Percentiles rank a stretch among this genome's conserved stretches.
These are phyloP conservation scores for Urophycis tenuis DNA, from an alignment of 2,797 vertebrate species.

Conservation along the genomic window DNA sequence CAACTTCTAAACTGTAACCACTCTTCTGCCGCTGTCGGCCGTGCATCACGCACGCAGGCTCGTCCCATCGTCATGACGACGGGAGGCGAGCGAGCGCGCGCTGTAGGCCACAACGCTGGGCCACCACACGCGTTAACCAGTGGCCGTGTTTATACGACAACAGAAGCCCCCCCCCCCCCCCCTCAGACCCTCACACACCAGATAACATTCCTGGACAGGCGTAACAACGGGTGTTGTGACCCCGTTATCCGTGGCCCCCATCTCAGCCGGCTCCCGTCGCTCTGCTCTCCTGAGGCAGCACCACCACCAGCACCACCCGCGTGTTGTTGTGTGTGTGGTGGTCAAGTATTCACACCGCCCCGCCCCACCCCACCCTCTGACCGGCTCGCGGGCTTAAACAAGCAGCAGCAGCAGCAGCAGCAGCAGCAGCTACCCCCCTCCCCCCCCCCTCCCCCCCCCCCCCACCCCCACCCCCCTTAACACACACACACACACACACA, in stretches of 20 bases:
- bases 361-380: not conserved
- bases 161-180: not conserved
- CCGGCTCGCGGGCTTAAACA: not conserved
- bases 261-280: not conserved
- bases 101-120: not conserved
- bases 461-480: not conserved
- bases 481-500: no score
- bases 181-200: not conserved
- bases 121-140: not conserved
- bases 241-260: not conserved
- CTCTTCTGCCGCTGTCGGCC: not conserved
- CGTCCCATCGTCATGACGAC: not conserved
- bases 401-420: no score
- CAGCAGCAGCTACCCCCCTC: constrained; percentile 1
- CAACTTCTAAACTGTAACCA: constrained; percentile 6
- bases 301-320: no score
- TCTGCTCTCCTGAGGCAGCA: not conserved
- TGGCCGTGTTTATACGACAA: not conserved
- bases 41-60: not conserved
- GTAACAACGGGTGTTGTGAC: not conserved
- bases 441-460: not conserved
- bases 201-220: not conserved
- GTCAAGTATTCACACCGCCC: not conserved
- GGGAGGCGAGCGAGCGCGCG: not conserved
- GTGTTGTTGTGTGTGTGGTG: no score